Percentiles rank a stretch among this genome's conserved stretches.
phyloP scores from a whole-genome alignment of 2,888 invertebrate species.

The Belgica antarctica region DNA sequence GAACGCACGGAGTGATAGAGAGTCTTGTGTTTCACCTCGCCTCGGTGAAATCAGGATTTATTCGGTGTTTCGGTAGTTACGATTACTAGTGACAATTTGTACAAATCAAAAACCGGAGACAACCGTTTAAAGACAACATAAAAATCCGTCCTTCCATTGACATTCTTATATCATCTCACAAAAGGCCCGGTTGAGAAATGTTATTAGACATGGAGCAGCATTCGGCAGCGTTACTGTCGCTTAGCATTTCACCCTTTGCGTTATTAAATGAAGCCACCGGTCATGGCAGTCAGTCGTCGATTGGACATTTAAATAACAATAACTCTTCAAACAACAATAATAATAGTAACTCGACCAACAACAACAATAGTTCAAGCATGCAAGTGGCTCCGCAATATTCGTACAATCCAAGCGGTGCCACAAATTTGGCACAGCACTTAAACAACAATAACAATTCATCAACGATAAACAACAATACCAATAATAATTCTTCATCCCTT shows the following conservation, averaged over 20 bases:
- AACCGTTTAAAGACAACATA: not conserved
- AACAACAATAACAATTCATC: conserved; percentile 48
- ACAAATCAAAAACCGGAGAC: not conserved
- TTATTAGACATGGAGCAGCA: conserved; percentile 84
- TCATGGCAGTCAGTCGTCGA: conserved; percentile 51
- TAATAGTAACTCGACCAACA: conserved; percentile 27
- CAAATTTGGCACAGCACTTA: conserved; percentile 49
- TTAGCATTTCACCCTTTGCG: conserved; percentile 85
- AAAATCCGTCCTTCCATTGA: conserved; percentile 9
- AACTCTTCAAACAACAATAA: conserved; percentile 46
- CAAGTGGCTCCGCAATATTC: conserved; percentile 56
- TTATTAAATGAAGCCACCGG: conserved; percentile 72
- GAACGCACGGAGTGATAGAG: no score
- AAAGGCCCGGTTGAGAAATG: conserved; percentile 57
- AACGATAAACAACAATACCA: conserved; percentile 47
- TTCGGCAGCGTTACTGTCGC: conserved; percentile 76
- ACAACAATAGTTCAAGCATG: conserved; percentile 42
- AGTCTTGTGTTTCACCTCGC: no score
- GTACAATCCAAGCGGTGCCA: conserved; percentile 52
- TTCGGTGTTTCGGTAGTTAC: not conserved
- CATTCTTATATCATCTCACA: conserved; percentile 10
- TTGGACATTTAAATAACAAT: conserved; percentile 45
- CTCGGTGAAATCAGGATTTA: no score
- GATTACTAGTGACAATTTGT: not conserved
- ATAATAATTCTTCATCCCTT: conserved; percentile 47